Percentiles rank a stretch among this genome's conserved stretches.
phyloP scores from a whole-genome alignment of 2,888 invertebrate genomes.

The Formica aserva region DNA sequence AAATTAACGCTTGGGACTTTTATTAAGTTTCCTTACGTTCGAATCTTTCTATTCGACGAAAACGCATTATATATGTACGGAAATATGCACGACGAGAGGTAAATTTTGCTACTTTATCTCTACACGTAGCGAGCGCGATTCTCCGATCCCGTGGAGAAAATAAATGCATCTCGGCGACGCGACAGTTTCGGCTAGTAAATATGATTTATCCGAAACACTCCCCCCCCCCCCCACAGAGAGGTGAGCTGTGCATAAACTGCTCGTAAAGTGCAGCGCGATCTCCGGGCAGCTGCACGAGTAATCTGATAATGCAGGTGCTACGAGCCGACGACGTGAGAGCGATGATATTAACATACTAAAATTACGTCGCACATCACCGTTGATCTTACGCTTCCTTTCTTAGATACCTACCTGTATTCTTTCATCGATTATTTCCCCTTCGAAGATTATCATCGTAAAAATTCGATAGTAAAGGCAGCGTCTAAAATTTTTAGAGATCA shows the following conservation, averaged over 20 bases:
- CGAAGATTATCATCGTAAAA: not conserved
- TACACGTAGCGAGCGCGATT: not conserved
- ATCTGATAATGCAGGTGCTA: conserved; percentile 81
- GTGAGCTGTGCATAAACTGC: conserved; percentile 69
- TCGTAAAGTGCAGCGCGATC: conserved; percentile 71
- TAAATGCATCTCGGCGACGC: conserved; percentile 5
- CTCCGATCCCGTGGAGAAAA: conserved; percentile 27
- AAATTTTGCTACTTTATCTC: conserved; percentile 43
- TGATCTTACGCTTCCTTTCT: conserved; percentile 15
- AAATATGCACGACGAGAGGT: conserved; percentile 10
- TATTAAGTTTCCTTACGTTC: not conserved
- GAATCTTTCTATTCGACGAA: not conserved
- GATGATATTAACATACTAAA: conserved; percentile 72
- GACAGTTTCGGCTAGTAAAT: conserved; percentile 52
- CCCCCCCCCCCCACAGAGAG: conserved; percentile 15
- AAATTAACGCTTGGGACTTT: not conserved
- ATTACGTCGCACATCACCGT: conserved; percentile 57
- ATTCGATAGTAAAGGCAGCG: not conserved
- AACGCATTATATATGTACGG: not conserved
- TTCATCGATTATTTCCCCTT: not conserved
- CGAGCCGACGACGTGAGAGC: conserved; percentile 72
- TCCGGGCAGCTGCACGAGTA: conserved; percentile 77
- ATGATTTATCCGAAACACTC: conserved; percentile 58
- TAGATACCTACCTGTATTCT: not conserved
- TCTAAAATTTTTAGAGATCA: not conserved